Conservation (phyloP, 2,888 invertebrate species). For the Drosophila borborema region DNA sequence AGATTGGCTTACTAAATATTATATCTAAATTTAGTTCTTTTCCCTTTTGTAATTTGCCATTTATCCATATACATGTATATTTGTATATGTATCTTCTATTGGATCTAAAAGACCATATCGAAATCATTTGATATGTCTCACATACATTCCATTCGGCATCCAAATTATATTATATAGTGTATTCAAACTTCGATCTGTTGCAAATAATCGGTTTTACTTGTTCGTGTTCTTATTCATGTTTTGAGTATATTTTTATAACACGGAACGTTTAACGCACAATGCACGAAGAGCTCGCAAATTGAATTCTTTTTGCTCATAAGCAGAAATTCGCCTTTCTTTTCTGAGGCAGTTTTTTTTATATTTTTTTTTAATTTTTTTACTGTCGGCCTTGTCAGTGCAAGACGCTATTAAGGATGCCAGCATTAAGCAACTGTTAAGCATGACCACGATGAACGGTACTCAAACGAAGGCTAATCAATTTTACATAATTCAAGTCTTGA, state of each 20-base stretch:
- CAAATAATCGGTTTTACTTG: background rate
- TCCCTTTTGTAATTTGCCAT: no score
- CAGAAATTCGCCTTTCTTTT: constrained; percentile 23
- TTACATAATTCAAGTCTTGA: constrained; percentile 16
- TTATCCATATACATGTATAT: no score
- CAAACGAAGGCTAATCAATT: constrained; percentile 25
- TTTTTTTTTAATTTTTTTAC: background rate
- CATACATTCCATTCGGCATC: background rate
- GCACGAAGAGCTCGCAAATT: constrained; percentile 24
- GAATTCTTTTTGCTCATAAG: constrained; percentile 9
- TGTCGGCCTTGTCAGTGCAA: constrained; percentile 20
- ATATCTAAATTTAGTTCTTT: background rate
- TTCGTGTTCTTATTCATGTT: constrained; percentile 5
- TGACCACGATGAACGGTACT: background rate
- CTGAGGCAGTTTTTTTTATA: constrained; percentile 6
- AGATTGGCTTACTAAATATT: background rate
- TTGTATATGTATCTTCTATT: no score
- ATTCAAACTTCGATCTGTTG: background rate
- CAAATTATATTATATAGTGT: background rate
- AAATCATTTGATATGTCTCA: background rate
- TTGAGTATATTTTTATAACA: constrained; percentile 40
- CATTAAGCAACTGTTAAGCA: constrained; percentile 10
- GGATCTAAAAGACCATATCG: no score
- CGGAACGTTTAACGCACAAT: constrained; percentile 43
- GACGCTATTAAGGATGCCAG: constrained; percentile 28